phyloP scores from a whole-genome alignment of 2,113 vertebrate genomes.

The Aegotheles bennettii region DNA sequence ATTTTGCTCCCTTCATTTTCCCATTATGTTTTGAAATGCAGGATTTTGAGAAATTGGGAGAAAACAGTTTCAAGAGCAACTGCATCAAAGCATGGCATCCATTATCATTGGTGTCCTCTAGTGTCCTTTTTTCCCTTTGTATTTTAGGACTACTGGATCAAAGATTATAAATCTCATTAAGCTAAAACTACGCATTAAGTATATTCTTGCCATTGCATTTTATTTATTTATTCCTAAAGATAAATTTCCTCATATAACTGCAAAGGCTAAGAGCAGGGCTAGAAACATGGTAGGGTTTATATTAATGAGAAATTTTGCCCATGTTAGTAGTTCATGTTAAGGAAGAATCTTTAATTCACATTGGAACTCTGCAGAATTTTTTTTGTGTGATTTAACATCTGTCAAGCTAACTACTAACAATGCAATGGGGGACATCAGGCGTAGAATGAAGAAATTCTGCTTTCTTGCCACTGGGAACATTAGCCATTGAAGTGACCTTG shows the following conservation, averaged over 20 bases:
- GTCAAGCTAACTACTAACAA: background rate
- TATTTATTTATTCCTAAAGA: background rate
- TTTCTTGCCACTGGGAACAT: background rate
- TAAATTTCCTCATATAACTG: background rate
- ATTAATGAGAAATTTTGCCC: background rate
- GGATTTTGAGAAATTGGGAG: background rate
- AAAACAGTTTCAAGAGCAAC: background rate
- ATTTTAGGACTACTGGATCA: background rate
- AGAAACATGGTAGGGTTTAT: background rate
- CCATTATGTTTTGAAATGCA: background rate
- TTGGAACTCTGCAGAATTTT: background rate
- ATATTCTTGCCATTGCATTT: background rate
- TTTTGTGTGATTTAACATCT: background rate
- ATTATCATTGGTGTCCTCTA: background rate
- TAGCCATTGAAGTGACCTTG: background rate
- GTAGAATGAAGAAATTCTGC: background rate
- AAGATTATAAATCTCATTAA: background rate
- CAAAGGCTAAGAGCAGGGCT: background rate
- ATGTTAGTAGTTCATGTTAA: rapidly evolving
- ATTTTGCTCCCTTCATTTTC: background rate
- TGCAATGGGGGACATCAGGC: background rate
- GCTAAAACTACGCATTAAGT: background rate
- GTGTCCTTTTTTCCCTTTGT: rapidly evolving
- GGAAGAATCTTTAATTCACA: background rate
- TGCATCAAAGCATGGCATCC: background rate